A percentile compares a stretch with the other conserved stretches of the same genome.
These are phyloP conservation scores for Desoria tigrina DNA, from an alignment of 2,888 invertebrate species.

Conservation along the genomic window DNA sequence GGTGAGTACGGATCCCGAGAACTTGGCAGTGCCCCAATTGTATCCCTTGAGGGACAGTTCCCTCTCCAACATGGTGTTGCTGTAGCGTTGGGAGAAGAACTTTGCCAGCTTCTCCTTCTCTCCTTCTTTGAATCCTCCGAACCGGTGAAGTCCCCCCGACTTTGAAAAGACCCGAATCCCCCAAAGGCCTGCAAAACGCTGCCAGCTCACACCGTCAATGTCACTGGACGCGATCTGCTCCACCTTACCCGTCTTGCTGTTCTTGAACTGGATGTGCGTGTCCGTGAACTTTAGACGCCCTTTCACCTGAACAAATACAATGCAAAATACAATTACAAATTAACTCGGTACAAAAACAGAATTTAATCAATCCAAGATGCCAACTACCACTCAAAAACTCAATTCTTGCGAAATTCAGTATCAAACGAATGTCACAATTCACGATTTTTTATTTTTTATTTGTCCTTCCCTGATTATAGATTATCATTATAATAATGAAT, in stretches of 20 bases:
- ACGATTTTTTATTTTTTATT: neutral
- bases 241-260: constrained; percentile 93
- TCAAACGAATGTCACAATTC: no score
- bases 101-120: constrained; percentile 90
- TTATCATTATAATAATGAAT: no score
- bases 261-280: constrained; percentile 87
- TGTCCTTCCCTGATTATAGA: no score
- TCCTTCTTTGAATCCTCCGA: constrained; percentile 88
- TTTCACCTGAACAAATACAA: constrained; percentile 66
- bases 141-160: constrained; percentile 85
- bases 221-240: constrained; percentile 83
- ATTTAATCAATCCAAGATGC: no score
- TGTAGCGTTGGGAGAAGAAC: constrained; percentile 80
- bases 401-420: no score
- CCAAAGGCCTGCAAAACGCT: constrained; percentile 86
- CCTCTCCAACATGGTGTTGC: constrained; percentile 82
- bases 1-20: constrained; percentile 81
- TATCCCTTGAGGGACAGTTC: constrained; percentile 94
- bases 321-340: no score
- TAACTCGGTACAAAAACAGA: no score
- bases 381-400: no score
- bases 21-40: constrained; percentile 98
- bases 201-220: constrained; percentile 87
- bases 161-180: constrained; percentile 86
- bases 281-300: constrained; percentile 91